A percentile compares a stretch with the other conserved stretches of the same genome.
These are phyloP conservation scores for Parascotia fuliginaria DNA, from an alignment of 2,888 invertebrate species.

Conservation along the genomic window DNA sequence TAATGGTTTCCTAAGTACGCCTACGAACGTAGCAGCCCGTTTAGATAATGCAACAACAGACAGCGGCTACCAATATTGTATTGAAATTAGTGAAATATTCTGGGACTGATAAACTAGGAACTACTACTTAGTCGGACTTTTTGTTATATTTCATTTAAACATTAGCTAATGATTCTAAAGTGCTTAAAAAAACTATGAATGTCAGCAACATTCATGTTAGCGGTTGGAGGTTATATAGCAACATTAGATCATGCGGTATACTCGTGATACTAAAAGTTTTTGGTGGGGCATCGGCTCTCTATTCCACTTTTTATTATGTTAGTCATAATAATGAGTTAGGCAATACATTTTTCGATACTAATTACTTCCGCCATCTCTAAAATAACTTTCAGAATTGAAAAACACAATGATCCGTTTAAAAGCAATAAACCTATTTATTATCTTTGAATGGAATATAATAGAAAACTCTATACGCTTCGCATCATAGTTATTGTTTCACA, in stretches of 20 bases:
- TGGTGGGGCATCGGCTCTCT: conserved; percentile 17
- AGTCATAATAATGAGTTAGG: conserved; percentile 1
- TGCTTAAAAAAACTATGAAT: conserved; percentile 33
- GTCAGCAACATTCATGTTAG: conserved; percentile 30
- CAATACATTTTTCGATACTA: too few relatives aligned
- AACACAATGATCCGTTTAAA: too few relatives aligned
- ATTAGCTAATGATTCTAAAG: conserved; percentile 28
- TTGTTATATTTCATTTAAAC: conserved; percentile 7
- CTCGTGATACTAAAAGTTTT: conserved; percentile 28
- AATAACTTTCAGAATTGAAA: too few relatives aligned
- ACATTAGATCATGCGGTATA: conserved; percentile 25
- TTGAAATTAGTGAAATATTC: background rate
- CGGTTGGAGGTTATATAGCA: conserved; percentile 29
- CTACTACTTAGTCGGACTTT: background rate
- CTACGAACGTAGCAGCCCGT: conserved; percentile 6
- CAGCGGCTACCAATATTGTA: background rate
- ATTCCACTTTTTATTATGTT: conserved; percentile 13
- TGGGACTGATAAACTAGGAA: conserved; percentile 18
- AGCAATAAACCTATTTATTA: too few relatives aligned
- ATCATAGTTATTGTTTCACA: too few relatives aligned
- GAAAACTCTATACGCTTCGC: too few relatives aligned
- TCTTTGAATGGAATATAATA: too few relatives aligned
- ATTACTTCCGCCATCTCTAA: too few relatives aligned
- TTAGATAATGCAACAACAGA: conserved; percentile 5
- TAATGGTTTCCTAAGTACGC: conserved; percentile 1